phyloP scores from a whole-genome alignment of 2,888 invertebrate species.

The Agrotis ipsilon region DNA sequence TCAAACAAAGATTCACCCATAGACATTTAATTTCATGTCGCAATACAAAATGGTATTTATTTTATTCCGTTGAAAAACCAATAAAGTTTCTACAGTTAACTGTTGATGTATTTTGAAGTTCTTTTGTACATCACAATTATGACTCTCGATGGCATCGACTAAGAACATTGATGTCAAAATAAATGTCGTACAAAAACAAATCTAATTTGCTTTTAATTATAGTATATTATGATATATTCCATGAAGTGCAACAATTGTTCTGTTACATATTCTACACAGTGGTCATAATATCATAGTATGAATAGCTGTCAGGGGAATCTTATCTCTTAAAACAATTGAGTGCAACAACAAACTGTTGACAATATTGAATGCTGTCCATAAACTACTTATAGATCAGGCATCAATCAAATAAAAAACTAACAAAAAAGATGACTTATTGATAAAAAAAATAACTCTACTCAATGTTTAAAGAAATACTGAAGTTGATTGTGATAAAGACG shows the following conservation, averaged over 20 bases:
- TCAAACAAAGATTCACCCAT: not conserved
- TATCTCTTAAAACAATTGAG: not conserved
- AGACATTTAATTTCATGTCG: not conserved
- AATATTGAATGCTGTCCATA: not conserved
- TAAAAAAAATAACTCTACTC: no score
- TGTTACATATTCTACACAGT: not conserved
- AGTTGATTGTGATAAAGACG: no score
- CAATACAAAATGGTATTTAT: slow-evolving; percentile 20
- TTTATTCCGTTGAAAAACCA: not conserved
- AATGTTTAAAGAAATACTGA: no score
- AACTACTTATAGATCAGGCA: not conserved
- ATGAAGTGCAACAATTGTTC: slow-evolving; percentile 4
- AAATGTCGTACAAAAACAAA: slow-evolving; percentile 21
- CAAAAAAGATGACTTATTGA: no score
- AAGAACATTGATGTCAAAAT: slow-evolving; percentile 20
- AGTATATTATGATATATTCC: slow-evolving; percentile 9
- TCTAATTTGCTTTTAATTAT: slow-evolving; percentile 29
- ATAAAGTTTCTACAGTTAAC: not conserved
- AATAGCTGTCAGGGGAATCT: no score
- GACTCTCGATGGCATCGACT: not conserved
- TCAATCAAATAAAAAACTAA: not conserved
- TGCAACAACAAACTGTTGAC: not conserved
- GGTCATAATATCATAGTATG: not conserved
- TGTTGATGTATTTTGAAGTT: slow-evolving; percentile 19
- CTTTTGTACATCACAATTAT: not conserved